phyloP scores from a whole-genome alignment of 2,888 invertebrate genomes.

The Tachystola acroxantha region DNA sequence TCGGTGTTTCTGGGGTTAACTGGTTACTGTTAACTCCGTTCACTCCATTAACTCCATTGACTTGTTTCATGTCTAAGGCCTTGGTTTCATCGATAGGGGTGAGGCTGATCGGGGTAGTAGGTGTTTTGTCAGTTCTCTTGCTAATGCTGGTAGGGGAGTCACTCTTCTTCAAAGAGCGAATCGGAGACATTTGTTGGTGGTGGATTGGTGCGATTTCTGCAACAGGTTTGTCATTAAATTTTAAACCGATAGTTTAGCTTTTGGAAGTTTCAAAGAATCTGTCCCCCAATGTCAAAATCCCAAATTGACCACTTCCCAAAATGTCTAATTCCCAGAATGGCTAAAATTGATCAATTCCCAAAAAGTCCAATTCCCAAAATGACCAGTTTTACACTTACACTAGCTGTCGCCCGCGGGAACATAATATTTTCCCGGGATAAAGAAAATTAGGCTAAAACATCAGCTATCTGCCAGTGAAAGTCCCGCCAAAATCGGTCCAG shows the following conservation, averaged over 20 bases:
- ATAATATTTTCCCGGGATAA: too few relatives aligned
- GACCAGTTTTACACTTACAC: too few relatives aligned
- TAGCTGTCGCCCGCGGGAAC: too few relatives aligned
- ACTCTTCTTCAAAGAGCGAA: conserved; percentile 70
- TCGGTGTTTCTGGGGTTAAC: conserved; percentile 61
- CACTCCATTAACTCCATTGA: conserved; percentile 47
- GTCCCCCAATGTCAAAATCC: too few relatives aligned
- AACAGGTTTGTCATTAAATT: conserved; percentile 26
- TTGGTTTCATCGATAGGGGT: conserved; percentile 73
- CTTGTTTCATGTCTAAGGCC: conserved; percentile 64
- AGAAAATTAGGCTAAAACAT: too few relatives aligned
- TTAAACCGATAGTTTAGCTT: neutral
- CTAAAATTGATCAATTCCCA: too few relatives aligned
- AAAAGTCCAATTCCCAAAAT: too few relatives aligned
- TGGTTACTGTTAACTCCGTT: conserved; percentile 52
- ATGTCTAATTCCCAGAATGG: too few relatives aligned
- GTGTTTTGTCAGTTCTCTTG: conserved; percentile 72
- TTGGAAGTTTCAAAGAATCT: conserved; percentile 26
- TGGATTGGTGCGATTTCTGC: conserved; percentile 74
- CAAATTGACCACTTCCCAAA: too few relatives aligned
- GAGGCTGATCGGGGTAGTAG: conserved; percentile 68
- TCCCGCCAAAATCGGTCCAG: too few relatives aligned
- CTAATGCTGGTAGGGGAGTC: conserved; percentile 69
- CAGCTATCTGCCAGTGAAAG: too few relatives aligned
- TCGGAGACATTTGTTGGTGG: conserved; percentile 75